phyloP scores from a whole-genome alignment of 2,113 vertebrate species.

The Atractosteus spatula region DNA sequence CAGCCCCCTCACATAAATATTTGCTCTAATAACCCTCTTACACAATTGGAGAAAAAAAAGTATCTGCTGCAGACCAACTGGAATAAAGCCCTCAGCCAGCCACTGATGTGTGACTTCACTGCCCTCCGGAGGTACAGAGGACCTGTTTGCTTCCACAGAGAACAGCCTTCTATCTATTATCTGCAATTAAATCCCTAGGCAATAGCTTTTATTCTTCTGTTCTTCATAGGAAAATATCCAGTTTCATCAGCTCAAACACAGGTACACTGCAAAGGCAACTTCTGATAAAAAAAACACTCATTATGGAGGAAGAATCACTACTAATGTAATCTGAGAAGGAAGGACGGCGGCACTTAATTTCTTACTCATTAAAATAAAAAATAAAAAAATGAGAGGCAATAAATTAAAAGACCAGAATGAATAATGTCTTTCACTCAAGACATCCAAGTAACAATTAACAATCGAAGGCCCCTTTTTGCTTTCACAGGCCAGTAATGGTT shows the following conservation, averaged over 20 bases:
- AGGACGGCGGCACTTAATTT: background rate
- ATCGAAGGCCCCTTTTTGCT: slow-evolving; percentile 71
- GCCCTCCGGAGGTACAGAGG: slow-evolving; percentile 13
- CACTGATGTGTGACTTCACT: slow-evolving; percentile 11
- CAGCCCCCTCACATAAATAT: slow-evolving; percentile 8
- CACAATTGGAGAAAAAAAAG: background rate
- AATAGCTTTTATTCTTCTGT: slow-evolving; percentile 5
- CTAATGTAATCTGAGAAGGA: background rate
- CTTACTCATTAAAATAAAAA: too few relatives aligned
- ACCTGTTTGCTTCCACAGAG: background rate
- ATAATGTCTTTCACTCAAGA: slow-evolving; percentile 51
- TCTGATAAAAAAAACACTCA: background rate
- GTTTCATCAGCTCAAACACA: background rate
- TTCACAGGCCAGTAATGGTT: slow-evolving; percentile 59
- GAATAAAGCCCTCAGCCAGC: slow-evolving; percentile 15
- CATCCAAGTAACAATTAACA: slow-evolving; percentile 58
- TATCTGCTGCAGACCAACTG: slow-evolving; percentile 7
- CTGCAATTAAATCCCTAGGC: slow-evolving; percentile 18
- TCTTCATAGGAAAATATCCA: slow-evolving; percentile 6
- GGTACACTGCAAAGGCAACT: background rate
- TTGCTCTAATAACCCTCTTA: slow-evolving; percentile 10
- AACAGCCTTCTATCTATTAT: background rate
- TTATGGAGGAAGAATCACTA: background rate
- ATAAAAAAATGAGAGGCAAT: too few relatives aligned
- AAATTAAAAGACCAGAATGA: too few relatives aligned